Conservation (phyloP, 2,797 vertebrate genomes). For the Rhincodon typus region DNA sequence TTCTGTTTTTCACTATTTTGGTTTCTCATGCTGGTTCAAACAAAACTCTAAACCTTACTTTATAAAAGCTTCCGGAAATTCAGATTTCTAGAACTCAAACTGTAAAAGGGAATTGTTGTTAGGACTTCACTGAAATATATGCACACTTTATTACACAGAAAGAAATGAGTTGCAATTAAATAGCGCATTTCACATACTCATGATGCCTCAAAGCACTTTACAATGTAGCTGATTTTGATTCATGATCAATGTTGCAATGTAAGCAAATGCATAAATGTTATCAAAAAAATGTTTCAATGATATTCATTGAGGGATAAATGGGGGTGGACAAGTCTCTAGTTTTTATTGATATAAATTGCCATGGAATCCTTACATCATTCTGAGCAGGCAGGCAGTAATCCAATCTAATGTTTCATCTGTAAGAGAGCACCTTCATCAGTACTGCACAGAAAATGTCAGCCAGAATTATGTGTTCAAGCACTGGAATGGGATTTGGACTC, state of each 20-base stretch:
- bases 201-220: not conserved
- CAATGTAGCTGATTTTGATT: not conserved
- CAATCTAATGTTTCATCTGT: not conserved
- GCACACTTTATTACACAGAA: not conserved
- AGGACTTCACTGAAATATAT: not conserved
- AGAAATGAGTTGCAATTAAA: not conserved
- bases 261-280: not conserved
- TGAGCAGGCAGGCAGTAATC: not conserved
- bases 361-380: not conserved
- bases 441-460: not conserved
- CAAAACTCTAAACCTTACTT: not conserved
- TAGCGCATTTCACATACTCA: not conserved
- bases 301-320: not conserved
- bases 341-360: not conserved
- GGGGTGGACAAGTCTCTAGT: not conserved
- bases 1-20: not conserved
- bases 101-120: too few relatives aligned
- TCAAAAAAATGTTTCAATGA: not conserved
- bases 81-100: too few relatives aligned
- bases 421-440: not conserved
- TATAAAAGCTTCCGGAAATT: too few relatives aligned
- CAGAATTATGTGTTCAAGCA: not conserved
- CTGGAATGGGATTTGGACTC: not conserved
- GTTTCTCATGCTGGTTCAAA: not conserved
- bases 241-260: not conserved